phyloP scores from a whole-genome alignment of 2,113 vertebrate species.

The Anthoscopus minutus region DNA sequence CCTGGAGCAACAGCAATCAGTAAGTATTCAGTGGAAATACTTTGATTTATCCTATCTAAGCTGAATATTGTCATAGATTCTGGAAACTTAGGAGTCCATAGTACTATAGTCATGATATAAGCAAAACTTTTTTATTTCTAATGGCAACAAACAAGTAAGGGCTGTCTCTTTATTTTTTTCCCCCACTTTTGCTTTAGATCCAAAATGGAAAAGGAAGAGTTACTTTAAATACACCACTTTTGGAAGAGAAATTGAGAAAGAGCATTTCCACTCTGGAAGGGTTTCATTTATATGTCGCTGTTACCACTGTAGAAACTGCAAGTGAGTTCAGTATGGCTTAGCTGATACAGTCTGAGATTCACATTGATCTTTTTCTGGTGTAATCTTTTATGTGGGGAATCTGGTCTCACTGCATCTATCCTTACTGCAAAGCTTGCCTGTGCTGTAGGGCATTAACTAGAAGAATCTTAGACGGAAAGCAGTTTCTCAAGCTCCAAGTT shows the following conservation, averaged over 20 bases:
- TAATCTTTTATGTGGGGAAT: not conserved
- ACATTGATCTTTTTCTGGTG: not conserved
- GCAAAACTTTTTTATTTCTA: not conserved
- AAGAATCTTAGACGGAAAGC: not conserved
- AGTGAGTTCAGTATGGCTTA: slow-evolving; percentile 50
- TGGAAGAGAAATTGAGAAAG: slow-evolving; percentile 40
- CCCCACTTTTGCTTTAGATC: slow-evolving; percentile 18
- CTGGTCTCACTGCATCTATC: not conserved
- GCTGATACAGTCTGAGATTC: not conserved
- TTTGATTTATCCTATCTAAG: not conserved
- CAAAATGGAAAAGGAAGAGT: slow-evolving; percentile 47
- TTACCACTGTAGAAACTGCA: slow-evolving; percentile 67
- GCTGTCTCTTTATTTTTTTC: not conserved
- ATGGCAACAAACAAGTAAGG: not conserved
- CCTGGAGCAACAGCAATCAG: slow-evolving; percentile 61
- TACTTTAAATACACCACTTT: slow-evolving; percentile 8
- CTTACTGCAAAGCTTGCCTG: not conserved
- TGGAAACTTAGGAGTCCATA: not conserved
- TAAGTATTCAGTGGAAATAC: slow-evolving; percentile 27
- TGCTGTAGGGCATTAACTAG: not conserved
- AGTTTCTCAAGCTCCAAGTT: not conserved
- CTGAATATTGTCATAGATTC: not conserved
- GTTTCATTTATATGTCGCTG: slow-evolving; percentile 57
- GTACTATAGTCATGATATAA: not conserved
- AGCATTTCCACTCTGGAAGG: slow-evolving; percentile 42